phyloP scores from a whole-genome alignment of 1,140 invertebrate genomes.

The Pararge aegeria region DNA sequence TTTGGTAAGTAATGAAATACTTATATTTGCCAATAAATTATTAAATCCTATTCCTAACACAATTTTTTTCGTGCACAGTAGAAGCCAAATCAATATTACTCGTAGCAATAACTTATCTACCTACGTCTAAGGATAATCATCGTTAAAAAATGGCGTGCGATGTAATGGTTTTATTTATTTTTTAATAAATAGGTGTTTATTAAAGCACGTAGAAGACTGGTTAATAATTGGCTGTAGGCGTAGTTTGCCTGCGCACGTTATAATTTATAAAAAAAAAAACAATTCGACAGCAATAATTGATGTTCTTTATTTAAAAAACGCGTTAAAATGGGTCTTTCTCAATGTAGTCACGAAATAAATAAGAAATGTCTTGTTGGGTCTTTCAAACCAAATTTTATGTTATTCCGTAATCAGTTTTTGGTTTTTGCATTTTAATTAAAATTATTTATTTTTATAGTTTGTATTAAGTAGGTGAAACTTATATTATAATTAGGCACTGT shows the following conservation, averaged over 20 bases:
- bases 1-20: too few species aligned
- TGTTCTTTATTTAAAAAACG: background rate
- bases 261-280: background rate
- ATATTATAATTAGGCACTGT: background rate
- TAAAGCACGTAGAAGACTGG: background rate
- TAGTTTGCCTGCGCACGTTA: background rate
- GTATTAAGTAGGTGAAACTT: background rate
- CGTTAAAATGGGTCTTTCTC: too few species aligned
- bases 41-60: too few species aligned
- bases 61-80: too few species aligned
- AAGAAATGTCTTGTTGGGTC: background rate
- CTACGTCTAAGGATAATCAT: background rate
- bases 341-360: too few species aligned
- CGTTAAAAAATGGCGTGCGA: background rate
- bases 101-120: background rate
- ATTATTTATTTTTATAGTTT: conserved; percentile 1
- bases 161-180: background rate
- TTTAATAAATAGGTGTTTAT: background rate
- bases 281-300: background rate
- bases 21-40: too few species aligned
- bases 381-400: background rate
- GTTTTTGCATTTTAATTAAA: conserved; percentile 7
- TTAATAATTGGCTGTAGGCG: background rate
- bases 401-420: conserved; percentile 2
- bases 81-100: background rate